Base-by-base conservation (phyloP, 2,888 invertebrate species). In the Sinelater perroti region DNA sequence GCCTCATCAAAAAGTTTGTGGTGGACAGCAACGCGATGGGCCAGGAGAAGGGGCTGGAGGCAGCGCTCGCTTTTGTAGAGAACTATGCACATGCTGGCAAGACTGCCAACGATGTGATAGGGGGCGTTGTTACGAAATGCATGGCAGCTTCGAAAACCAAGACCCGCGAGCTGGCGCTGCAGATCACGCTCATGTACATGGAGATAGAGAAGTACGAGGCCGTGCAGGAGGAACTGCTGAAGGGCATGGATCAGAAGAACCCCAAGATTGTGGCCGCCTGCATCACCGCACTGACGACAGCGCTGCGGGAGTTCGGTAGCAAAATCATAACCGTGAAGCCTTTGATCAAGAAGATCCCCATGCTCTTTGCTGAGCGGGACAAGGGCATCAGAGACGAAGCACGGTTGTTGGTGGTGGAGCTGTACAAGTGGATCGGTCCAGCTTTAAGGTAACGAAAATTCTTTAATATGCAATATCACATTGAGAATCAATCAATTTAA, bases 191-290 rank as follows among this genome's bases (percentile, higher is more conserved):
- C 56, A 93, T 96, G 93, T 97, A 92, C 75, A 85, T 97, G 65
- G 97, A 98, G 82, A 94, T 97, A 70, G 97, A 98, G 73, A 97
- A 95, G 75, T 90, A 92, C 60, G 97, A 97, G 63, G 79, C 86
- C 7, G 94, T 95, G 0, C 82, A 89, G 67, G 97, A 97, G 65
- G 97, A 96, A 76, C 81, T 98, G 1, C 80, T 95, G 13, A 96
- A 96, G 80, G 97, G 97, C 24, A 89, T 95, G 80, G 92, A 94
- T 35, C 93, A 93, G 68, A 98, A 98, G 78, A 97, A 97, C 78
- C 97, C 98, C 0, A 98, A 97, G 81, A 93, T 95, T 58, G 92
- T 95, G 0, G 82, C 91, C 0, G 95, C 91, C 0, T 95, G 94
- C 75, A 84, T 92, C 1, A 82, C 87, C 3, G 86, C 90, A 0